Base-by-base conservation (phyloP, 2,888 invertebrate genomes). In the Keiferia lycopersicella region DNA sequence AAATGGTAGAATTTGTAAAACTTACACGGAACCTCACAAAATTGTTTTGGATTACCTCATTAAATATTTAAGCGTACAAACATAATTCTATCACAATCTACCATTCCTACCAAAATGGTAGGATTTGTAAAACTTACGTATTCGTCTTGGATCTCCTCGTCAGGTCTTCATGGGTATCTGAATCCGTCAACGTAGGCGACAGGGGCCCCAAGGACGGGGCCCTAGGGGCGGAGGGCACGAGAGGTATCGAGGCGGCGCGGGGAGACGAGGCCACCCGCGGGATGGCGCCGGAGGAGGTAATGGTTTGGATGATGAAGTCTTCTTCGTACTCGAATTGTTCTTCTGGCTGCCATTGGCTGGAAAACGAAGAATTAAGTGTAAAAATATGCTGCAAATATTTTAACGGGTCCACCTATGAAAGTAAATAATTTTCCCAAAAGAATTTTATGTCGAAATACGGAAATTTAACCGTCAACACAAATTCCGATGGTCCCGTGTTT, bases 321-420 rank as follows among this genome's bases (percentile, higher is more conserved):
- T 94, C 93, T 81, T 98, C 98, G 81, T 95, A 98, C 79, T 98
- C 98, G 68, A 96, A 92, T 26, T 97, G 84, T 82, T 98, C 98
- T 69, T 97, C 97, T 0, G 94, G 93, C 87, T 97, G 96, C 98
- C 98, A 98, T 0, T 98, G 97, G 51, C 98, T 92, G 76, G 0
- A 60, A 61, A 51, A 45, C 14, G 45, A 2, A 45, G 14, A 45
- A 45, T n/a, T 6, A 12, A 39, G 2, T 41, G 12, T 14, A n/a
- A 41, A n/a, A 41, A 41, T 12, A 12, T 14, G 14, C 8, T 34
- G 34, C 34, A 34, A 34, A 26, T 26, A 26, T 26, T n/a, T n/a
- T n/a, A n/a, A n/a, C n/a, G n/a, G n/a, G n/a, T n/a, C n/a, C n/a
- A n/a, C n/a, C n/a, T n/a, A n/a, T n/a, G n/a, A n/a, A n/a, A n/a